Base-by-base conservation (phyloP, 2,888 invertebrate species). In the Myopa tessellatipennis region DNA sequence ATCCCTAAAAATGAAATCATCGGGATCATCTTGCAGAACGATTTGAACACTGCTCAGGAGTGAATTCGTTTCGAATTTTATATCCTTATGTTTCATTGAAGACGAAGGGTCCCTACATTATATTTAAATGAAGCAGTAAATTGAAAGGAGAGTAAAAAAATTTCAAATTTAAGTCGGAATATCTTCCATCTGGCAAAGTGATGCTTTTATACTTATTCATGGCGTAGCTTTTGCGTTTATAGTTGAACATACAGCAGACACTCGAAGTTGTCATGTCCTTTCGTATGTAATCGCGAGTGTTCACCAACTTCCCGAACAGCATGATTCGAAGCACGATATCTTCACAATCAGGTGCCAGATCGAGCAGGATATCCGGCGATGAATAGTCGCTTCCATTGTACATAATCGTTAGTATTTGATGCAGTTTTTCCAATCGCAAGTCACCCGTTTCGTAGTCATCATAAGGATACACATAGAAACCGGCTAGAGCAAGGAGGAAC, bases 161-260 rank as follows among this genome's bases (percentile, higher is more conserved):
- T 26, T 26, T 26, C 1, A 26, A 26, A 26, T 26, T 26, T 26
- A 26, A 26, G 26, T 26, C 26, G 26, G 1, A 26, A 1, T 26
- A 26, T 26, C 26, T 26, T 26, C 26, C 45, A 45, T 45, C 45
- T 8, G 45, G 45, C 10, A 10, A 45, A 6, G 10, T 45, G 0
- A 8, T 10, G 58, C 38, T 16, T 76, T 50, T 26, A 6, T 45
- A 52, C 85, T 74, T 78, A 81, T 84, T 78, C 50, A 65, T 77
- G 4, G 81, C 80, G 68, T 84, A 83, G 74, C 83, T 85, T 0
- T 81, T 80, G 3, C 88, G 80, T 4, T 83, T 80, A 69, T 88
- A 87, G 78, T 89, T 89, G 77, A 88, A 88, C 78, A 88, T 83
- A 81, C 89, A 89, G 74, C 89, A 89, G 16, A 84, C 82, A 77